These are phyloP conservation scores for Hypselothyrea guttata DNA, from an alignment of 2,888 invertebrate genomes.

Conservation along the genomic window DNA sequence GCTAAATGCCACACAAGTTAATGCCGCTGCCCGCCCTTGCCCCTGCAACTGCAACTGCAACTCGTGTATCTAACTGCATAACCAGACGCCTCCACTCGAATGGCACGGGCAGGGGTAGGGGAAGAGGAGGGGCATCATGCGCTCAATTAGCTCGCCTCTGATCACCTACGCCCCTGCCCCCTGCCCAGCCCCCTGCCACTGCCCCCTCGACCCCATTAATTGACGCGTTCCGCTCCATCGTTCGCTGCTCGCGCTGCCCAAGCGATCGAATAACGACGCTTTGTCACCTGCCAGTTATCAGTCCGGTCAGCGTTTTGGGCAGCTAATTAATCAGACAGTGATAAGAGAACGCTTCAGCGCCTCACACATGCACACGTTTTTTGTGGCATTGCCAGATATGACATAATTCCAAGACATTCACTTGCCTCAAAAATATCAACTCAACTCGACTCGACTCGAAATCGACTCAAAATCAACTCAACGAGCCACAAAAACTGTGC, in stretches of 20 bases:
- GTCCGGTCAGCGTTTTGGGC: slow-evolving; percentile 34
- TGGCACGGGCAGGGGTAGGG: too few relatives aligned
- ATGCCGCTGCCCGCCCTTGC: slow-evolving; percentile 8
- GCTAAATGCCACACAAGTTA: slow-evolving; percentile 24
- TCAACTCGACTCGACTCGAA: slow-evolving; percentile 19
- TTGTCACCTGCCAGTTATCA: slow-evolving; percentile 58
- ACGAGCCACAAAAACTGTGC: slow-evolving; percentile 8
- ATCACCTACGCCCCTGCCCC: slow-evolving; percentile 2
- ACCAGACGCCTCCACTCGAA: slow-evolving; percentile 27
- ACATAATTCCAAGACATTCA: slow-evolving; percentile 74
- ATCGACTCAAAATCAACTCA: too few relatives aligned
- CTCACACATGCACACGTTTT: slow-evolving; percentile 8
- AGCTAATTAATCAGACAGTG: slow-evolving; percentile 63
- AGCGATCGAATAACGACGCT: slow-evolving; percentile 9
- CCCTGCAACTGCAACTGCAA: slow-evolving; percentile 1
- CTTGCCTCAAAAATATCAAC: slow-evolving; percentile 40
- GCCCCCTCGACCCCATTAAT: slow-evolving; percentile 20
- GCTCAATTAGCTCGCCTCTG: slow-evolving; percentile 43
- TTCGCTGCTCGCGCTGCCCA: slow-evolving; percentile 7
- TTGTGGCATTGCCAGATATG: slow-evolving; percentile 67
- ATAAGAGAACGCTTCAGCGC: slow-evolving; percentile 48
- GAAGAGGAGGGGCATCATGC: slow-evolving; percentile 27
- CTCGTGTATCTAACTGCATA: slow-evolving; percentile 16
- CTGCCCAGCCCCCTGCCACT: background rate
- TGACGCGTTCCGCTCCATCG: slow-evolving; percentile 23